Evolutionary conservation across 2,888 invertebrate species (phyloP), one percentile per base, ranked within the genome.

Genomic region (Poecilus cupreus): DNA sequence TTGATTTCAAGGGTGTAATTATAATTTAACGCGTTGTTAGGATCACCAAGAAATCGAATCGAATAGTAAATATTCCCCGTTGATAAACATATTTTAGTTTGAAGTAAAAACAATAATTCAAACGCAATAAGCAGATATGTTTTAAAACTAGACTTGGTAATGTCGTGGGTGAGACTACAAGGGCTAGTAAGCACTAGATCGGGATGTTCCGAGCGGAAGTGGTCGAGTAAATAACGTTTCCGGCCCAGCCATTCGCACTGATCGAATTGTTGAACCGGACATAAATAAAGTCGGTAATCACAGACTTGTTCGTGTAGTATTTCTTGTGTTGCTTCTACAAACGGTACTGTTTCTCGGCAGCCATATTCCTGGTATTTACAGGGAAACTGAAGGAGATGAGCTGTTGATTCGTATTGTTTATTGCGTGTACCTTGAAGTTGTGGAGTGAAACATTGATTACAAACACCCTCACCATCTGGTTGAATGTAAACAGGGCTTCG

Each of bases 321-420:
- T 22, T 22, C 26, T 22, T 20, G 24, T 20, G 5, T 39, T 16
- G 8, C 13, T 26, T 26, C 3, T 5, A 26, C 24, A 70, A 70
- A 70, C 3, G 18, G 11, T 16, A 70, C n/a, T 39, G 11, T 37
- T 6, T 16, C 13, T 1, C 4, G 8, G 39, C 70, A 70, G 13
- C 70, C 70, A 4, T 6, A 8, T 5, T 70, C 39, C 32, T 70
- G 37, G 37, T 70, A 37, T 39, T 70, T 70, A 16, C 70, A 70
- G 5, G 70, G 70, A 37, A 70, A 70, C n/a, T 2, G 13, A n/a
- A 37, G 16, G 4, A 37, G 16, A 11, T 37, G 11, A 37, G 70
- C 70, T 5, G 16, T 13, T 1, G 37, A 16, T 39, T 70, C 70
- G 16, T 70, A 70, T 32, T 37, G 70, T 39, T 70, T 70, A 13